These are phyloP conservation scores for Cinclus mexicanus DNA, from an alignment of 2,113 vertebrate genomes.

Conservation along the genomic window DNA sequence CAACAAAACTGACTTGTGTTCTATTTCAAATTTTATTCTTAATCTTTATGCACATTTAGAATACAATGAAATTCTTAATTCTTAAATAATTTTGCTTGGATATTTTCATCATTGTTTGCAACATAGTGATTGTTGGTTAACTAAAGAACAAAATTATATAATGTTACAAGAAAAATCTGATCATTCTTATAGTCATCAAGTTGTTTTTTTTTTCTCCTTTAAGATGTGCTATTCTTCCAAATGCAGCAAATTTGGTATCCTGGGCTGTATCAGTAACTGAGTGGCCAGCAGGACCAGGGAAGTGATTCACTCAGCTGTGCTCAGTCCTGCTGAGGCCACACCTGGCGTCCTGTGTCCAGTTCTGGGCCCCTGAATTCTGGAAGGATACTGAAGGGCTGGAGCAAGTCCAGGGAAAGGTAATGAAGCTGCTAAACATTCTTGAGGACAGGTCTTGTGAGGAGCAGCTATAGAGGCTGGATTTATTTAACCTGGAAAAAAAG, in stretches of 20 bases:
- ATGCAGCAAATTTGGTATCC: background rate
- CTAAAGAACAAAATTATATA: background rate
- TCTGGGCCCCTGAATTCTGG: background rate
- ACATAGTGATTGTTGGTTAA: background rate
- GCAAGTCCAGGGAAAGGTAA: accelerated
- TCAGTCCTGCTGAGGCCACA: background rate
- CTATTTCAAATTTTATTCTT: background rate
- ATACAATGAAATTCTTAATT: background rate
- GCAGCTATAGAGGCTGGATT: background rate
- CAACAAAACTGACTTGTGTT: background rate
- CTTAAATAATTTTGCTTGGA: background rate
- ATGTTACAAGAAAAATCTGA: background rate
- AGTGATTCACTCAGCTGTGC: accelerated
- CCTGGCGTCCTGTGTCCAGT: background rate
- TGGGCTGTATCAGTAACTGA: background rate
- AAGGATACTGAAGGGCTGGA: background rate
- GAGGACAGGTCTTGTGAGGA: background rate
- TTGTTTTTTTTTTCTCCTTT: background rate
- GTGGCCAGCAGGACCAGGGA: background rate
- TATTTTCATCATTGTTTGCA: background rate
- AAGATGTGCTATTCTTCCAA: background rate
- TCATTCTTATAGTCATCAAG: background rate
- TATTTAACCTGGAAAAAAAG: background rate
- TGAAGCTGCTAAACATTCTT: background rate
- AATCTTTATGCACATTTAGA: background rate